These are phyloP conservation scores for Istiophorus platypterus DNA, from an alignment of 2,113 vertebrate species.

Conservation along the genomic window DNA sequence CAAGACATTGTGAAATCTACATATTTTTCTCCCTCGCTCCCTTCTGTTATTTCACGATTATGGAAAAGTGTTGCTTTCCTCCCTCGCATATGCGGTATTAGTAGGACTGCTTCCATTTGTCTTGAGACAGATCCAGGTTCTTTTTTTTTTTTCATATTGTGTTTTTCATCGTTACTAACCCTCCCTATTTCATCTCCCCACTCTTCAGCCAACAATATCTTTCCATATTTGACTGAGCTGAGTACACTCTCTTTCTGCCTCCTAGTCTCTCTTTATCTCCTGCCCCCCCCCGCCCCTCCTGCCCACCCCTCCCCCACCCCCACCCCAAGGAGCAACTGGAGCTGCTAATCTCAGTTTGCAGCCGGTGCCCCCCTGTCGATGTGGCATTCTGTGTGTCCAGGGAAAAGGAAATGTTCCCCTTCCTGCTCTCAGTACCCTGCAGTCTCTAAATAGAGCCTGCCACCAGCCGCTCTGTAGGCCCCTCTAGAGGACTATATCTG, in stretches of 20 bases:
- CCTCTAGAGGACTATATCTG: constrained; percentile 69
- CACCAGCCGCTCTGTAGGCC: constrained; percentile 50
- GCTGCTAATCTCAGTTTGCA: constrained; percentile 78
- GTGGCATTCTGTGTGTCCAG: constrained; percentile 69
- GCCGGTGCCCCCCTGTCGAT: constrained; percentile 63
- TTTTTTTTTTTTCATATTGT: neutral
- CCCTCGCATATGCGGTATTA: neutral
- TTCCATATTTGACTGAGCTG: constrained; percentile 40
- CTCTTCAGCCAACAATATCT: constrained; percentile 4
- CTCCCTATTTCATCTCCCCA: constrained; percentile 1
- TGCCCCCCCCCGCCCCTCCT: constrained; percentile 19
- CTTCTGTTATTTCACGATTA: constrained; percentile 13
- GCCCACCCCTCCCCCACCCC: neutral
- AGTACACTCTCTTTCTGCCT: constrained; percentile 27
- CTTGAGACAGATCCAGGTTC: neutral
- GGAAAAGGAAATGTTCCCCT: constrained; percentile 76
- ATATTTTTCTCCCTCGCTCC: neutral
- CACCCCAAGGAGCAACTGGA: constrained; percentile 56
- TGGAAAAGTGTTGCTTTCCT: neutral
- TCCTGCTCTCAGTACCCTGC: constrained; percentile 70
- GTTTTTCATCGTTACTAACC: neutral
- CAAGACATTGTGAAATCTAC: constrained; percentile 32
- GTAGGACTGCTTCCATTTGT: neutral
- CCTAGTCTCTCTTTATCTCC: constrained; percentile 47
- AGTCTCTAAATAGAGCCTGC: constrained; percentile 76